Evolutionary conservation across 1,140 invertebrate genomes (phyloP).

Genomic region (Rhysida immarginata): DNA sequence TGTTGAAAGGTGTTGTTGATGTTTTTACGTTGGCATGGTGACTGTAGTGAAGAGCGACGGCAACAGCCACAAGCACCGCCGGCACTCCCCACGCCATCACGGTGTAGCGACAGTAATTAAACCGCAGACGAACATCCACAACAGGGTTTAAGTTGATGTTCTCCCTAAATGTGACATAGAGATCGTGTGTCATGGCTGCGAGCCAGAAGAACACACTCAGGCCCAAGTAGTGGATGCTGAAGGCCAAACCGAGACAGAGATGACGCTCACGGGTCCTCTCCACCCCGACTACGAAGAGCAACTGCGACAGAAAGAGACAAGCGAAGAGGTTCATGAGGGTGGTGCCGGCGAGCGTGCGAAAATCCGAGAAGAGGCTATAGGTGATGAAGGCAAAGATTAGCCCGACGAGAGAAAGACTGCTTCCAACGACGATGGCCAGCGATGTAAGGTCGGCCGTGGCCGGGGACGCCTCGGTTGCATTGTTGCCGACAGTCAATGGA

Average conservation of each 20-base stretch:
- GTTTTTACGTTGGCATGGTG: neutral
- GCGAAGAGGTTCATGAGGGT: conserved; percentile 49
- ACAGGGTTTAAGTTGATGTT: conserved; percentile 25
- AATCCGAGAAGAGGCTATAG: conserved; percentile 50
- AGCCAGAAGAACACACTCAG: conserved; percentile 45
- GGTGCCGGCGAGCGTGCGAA: conserved; percentile 45
- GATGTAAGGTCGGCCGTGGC: conserved; percentile 15
- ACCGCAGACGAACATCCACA: neutral
- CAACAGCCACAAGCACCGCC: conserved; percentile 31
- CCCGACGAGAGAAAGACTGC: conserved; percentile 47
- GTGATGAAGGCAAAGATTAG: conserved; percentile 53
- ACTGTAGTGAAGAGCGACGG: conserved; percentile 19
- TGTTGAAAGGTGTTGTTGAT: neutral
- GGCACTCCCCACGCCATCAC: neutral
- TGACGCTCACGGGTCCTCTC: conserved; percentile 44
- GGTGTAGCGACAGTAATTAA: neutral
- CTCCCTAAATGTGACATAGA: conserved; percentile 18
- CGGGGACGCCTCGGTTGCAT: neutral
- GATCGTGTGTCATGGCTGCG: conserved; percentile 42
- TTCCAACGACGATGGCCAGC: conserved; percentile 45
- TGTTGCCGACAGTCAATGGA: neutral
- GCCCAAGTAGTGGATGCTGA: conserved; percentile 43
- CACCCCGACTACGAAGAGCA: conserved; percentile 51
- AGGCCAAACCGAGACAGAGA: conserved; percentile 42
- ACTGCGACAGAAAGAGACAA: conserved; percentile 47